phyloP scores from a whole-genome alignment of 92 coral and sea anemone genomes.

The Porites cylindrica region DNA sequence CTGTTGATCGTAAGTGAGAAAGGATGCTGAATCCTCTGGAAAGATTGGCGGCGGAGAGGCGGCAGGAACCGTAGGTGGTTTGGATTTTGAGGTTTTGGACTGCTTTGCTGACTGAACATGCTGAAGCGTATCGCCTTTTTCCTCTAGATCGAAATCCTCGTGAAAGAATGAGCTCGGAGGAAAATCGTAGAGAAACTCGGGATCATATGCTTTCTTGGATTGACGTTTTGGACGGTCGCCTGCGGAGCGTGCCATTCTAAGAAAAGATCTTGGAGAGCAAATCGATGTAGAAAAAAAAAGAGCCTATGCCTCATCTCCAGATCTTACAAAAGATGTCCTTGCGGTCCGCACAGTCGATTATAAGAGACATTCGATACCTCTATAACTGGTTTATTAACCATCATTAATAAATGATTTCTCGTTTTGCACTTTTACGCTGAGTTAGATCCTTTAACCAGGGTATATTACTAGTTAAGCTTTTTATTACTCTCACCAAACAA shows the following conservation, averaged over 20 bases:
- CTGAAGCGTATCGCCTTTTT: not conserved
- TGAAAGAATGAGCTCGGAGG: not conserved
- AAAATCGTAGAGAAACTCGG: slow-evolving; percentile 10
- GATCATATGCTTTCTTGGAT: slow-evolving; percentile 7
- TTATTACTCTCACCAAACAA: no score
- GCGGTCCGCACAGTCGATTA: not conserved
- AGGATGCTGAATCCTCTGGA: not conserved
- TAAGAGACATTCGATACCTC: not conserved
- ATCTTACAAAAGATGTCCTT: not conserved
- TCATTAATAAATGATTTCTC: slow-evolving; percentile 10
- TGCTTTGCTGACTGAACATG: not conserved
- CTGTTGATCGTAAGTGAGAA: not conserved
- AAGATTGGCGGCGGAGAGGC: not conserved
- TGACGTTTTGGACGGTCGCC: slow-evolving; percentile 10
- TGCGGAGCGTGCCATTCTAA: slow-evolving; percentile 14
- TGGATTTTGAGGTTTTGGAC: not conserved
- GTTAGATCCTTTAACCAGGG: no score
- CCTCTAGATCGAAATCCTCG: not conserved
- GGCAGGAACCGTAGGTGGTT: slow-evolving; percentile 9
- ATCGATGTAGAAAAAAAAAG: not conserved
- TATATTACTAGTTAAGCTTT: no score
- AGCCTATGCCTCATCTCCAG: slow-evolving; percentile 9
- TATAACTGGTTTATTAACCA: not conserved
- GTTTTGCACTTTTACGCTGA: no score
- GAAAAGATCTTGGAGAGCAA: slow-evolving; percentile 21